Evolutionary conservation across 2,797 vertebrate species (phyloP), one percentile per base, ranked within the genome.

Genomic region (Varecia variegata): DNA sequence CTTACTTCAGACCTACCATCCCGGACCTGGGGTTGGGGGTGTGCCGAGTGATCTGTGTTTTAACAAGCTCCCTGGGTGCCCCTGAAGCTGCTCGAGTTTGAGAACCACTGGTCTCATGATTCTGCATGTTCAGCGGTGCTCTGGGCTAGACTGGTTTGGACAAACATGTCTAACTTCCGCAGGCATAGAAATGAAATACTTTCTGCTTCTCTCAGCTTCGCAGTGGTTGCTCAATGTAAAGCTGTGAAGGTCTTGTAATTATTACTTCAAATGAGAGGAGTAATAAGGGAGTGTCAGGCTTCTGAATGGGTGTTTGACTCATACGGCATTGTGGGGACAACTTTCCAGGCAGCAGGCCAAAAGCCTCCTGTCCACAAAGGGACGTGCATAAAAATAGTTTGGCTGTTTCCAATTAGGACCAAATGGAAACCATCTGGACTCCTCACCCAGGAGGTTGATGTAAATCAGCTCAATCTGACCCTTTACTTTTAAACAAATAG

Each of bases 351-450:
- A 67, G 38, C 38, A 60, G 65, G 81, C 93, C 96, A 71, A 81
- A 89, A 74, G 35, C 67, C 62, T 97, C 50, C 47, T 56, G n/a
- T 88, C 67, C 76, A 88, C 74, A 84, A 94, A 96, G 73, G 38
- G 76, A 20, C 30, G 0, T 27, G 62, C 35, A 17, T 65, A 89
- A 81, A 92, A 94, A 90, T 70, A 90, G 47, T 68, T 74, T n/a
- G 84, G 62, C 84, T 96, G 87, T 92, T 97, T 96, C 88, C 95
- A 95, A 23, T 80, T 58, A 96, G 90, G 77, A 56, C 73, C 89
- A 88, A 88, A 96, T 95, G 85, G 87, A 86, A 96, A 95, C 86
- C 97, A 96, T 88, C 70, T 96, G 97, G 88, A 71, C 89, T 89
- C 50, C 47, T 91, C 20, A 25, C 38, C 20, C 80, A 74, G 40